Evolutionary conservation across 2,113 vertebrate species (phyloP).

Genomic region (Pantherophis guttatus): DNA sequence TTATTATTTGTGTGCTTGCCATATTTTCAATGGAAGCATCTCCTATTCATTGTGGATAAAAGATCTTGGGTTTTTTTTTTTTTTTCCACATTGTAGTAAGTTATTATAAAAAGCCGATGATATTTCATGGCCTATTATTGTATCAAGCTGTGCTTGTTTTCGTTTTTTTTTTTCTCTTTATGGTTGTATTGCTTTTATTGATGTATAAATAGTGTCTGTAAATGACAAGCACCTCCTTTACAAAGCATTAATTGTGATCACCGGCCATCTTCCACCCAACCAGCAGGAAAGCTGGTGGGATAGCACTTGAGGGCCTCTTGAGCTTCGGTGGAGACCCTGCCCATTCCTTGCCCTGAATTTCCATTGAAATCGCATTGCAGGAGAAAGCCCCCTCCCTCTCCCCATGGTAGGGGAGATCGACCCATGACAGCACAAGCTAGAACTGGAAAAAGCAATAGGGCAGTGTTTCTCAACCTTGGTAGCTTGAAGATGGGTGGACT

Average conservation of each 20-base stretch:
- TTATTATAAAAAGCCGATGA: constrained; percentile 81
- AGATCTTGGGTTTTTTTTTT: constrained; percentile 53
- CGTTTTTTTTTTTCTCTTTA: constrained; percentile 53
- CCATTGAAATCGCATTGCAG: not conserved
- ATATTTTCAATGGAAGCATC: constrained; percentile 74
- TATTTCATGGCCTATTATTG: constrained; percentile 73
- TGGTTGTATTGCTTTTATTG: constrained; percentile 66
- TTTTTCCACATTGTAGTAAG: constrained; percentile 75
- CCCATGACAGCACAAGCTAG: not conserved
- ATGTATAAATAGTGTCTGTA: constrained; percentile 67
- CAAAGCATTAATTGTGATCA: constrained; percentile 57
- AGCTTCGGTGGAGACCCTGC: not conserved
- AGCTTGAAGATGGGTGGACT: too few species aligned
- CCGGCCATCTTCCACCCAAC: not conserved
- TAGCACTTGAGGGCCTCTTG: accelerated
- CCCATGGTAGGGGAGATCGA: not conserved
- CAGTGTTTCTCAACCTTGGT: too few species aligned
- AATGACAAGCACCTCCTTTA: constrained; percentile 71
- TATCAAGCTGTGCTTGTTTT: constrained; percentile 83
- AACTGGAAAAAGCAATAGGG: not conserved
- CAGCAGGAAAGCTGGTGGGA: accelerated
- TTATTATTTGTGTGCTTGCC: constrained; percentile 69
- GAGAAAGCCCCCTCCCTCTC: not conserved
- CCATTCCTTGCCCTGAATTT: not conserved
- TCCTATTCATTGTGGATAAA: constrained; percentile 71